Evolutionary conservation across 2,113 vertebrate genomes (phyloP), one percentile per base, ranked within the genome.

Genomic region (Pangasianodon hypophthalmus): DNA sequence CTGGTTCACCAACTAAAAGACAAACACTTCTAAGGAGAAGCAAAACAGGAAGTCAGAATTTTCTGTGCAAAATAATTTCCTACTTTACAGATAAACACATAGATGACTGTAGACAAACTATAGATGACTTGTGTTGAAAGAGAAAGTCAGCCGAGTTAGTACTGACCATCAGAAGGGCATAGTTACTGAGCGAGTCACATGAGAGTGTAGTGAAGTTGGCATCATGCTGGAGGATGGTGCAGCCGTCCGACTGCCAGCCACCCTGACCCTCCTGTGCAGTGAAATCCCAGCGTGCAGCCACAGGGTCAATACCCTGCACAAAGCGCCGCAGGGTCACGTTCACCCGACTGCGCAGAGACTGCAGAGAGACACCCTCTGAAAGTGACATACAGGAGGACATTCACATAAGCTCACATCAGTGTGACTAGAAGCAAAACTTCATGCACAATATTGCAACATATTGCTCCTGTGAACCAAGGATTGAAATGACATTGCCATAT

Each of bases 171-270:
- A 99, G 92, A 88, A 99, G 96, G 0, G 97, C 98, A 7, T 99
- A 99, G 96, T 97, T 99, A 90, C 97, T 97, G 2, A 99, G 96
- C 37, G 97, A 96, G 93, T 95, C 95, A 94, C 98, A 99, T 89
- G 98, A 98, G 71, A 99, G 96, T 56, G 97, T 97, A 0, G 98
- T 98, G 91, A 98, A 96, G 81, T 99, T 99, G 92, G 98, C 97
- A 44, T 98, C 97, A 0, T 98, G 97, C 32, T 95, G 95, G 81
- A 98, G 95, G 84, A 99, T 97, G 85, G 91, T 96, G 95, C 98
- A 99, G 50, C 97, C 97, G 24, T 98, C 97, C 0, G 96, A 97
- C 88, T 97, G 97, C 98, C 98, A 99, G 54, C 97, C 97, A 3
- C 98, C 98, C 77, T 98, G 98, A 84, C 97, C 97, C 0, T 97